Evolutionary conservation across 1,140 invertebrate species (phyloP).

Genomic region (Zaprionus ghesquierei): DNA sequence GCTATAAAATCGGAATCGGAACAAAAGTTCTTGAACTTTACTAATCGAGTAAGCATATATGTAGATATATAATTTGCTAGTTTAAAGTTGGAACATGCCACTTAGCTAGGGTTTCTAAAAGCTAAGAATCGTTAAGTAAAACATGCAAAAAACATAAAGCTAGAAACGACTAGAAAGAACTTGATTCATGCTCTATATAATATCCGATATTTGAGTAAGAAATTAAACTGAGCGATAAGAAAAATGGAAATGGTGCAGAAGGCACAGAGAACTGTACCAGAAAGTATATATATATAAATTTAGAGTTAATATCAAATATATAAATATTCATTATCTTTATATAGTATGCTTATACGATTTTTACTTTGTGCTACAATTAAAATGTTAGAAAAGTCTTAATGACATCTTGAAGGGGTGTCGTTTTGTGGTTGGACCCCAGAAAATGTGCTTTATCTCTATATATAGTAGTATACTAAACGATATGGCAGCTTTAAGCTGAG

Average conservation of each 20-base stretch:
- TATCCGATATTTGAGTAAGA: not conserved
- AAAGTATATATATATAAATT: not conserved
- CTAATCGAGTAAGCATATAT: conserved; percentile 37
- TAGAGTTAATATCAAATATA: not conserved
- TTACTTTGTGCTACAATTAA: conserved; percentile 28
- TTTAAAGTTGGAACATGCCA: conserved; percentile 24
- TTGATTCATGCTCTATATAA: conserved; percentile 16
- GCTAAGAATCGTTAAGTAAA: conserved; percentile 15
- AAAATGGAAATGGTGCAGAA: conserved; percentile 18
- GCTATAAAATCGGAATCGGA: conserved; percentile 68
- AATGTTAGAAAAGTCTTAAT: conserved; percentile 15
- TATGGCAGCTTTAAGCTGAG: conserved; percentile 41
- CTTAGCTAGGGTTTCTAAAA: conserved; percentile 3
- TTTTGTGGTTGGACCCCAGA: not conserved
- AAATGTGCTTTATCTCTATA: conserved; percentile 11
- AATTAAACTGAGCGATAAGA: conserved; percentile 20
- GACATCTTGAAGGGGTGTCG: conserved; percentile 4
- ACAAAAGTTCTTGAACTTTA: conserved; percentile 54
- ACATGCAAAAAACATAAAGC: conserved; percentile 28
- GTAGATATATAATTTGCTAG: conserved; percentile 30
- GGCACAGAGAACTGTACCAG: conserved; percentile 2
- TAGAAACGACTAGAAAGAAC: conserved; percentile 9
- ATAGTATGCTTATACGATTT: conserved; percentile 1
- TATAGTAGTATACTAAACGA: not conserved
- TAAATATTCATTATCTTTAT: conserved; percentile 6